Base-by-base conservation (phyloP, 1,140 invertebrate species). In the Megalonaias nervosa region DNA sequence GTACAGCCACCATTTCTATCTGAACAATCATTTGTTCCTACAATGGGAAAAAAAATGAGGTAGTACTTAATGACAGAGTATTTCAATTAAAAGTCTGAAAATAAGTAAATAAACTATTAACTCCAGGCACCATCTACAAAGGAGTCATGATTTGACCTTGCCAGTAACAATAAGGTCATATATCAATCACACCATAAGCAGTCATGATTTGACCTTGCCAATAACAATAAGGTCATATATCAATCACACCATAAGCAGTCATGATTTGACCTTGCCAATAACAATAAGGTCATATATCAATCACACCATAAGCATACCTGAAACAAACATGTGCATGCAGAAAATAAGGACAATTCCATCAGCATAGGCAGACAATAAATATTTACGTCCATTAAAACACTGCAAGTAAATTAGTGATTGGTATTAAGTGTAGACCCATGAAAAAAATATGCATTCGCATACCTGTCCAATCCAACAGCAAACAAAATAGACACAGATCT, bases 1-100 rank as follows among this genome's bases (percentile, higher is more conserved):
- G 95, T 94, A 83, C 98, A 99, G 0, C 94, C 97, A 91, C 1
- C 94, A 93, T 73, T 94, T 93, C 62, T 91, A 90, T 86, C 92
- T 5, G 94, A 95, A 87, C 98, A 99, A 0, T 96, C 96, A 89
- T 97, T 99, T 0, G 92, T 89, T 16, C 89, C 89, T 92, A 74
- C 15, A 77, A 82, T 38, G 65, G 69, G 67, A 56, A 72, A 65
- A 21, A 57, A 71, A 21, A 15, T 57, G 12, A 72, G 15, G 56
- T 16, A 19, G 56, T 56, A 19, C 19, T 48, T 57, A 23, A 21
- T 21, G 13, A 21, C 1, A 9, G 13, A 62, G 19, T 23, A 4
- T 48, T 48, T 48, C 6, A 48, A 6, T 48, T 48, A 48, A 48
- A 48, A 48, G 38, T 48, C 38, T 11, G 23, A 62, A 23, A 19